phyloP scores from a whole-genome alignment of 2,888 invertebrate genomes.

The Fragum sueziense region DNA sequence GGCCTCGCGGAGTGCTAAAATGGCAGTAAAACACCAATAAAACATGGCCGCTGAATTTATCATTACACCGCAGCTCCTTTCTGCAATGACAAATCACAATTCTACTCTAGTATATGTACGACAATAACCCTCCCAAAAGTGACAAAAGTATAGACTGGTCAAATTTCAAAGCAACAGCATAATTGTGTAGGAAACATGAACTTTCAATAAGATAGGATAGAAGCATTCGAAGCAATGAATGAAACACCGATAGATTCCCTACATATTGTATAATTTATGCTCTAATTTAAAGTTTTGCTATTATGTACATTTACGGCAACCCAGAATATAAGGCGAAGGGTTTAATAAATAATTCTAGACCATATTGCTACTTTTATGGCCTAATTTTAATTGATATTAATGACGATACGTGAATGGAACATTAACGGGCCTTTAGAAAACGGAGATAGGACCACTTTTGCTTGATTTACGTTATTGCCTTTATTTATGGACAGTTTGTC shows the following conservation, averaged over 20 bases:
- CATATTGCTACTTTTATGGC: conserved; percentile 4
- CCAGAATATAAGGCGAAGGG: too few relatives aligned
- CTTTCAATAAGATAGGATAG: too few relatives aligned
- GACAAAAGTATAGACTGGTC: too few relatives aligned
- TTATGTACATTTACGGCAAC: too few relatives aligned
- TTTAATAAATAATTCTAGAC: conserved; percentile 12
- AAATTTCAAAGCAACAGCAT: too few relatives aligned
- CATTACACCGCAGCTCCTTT: conserved; percentile 23
- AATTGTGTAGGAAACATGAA: too few relatives aligned
- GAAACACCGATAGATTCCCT: too few relatives aligned
- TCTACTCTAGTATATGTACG: conserved; percentile 11
- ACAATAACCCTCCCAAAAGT: too few relatives aligned
- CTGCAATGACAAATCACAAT: conserved; percentile 42
- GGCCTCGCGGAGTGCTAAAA: conserved; percentile 43
- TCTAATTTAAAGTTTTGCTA: too few relatives aligned
- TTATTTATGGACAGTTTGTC: conserved; percentile 19
- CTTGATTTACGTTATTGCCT: conserved; percentile 24
- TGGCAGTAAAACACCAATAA: conserved; percentile 52
- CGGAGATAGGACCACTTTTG: conserved; percentile 3
- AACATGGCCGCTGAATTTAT: conserved; percentile 49
- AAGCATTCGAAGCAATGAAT: too few relatives aligned
- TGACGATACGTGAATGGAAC: conserved; percentile 11
- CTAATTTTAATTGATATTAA: conserved; percentile 6
- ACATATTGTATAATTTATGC: too few relatives aligned
- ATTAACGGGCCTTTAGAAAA: conserved; percentile 18